Base-by-base conservation (phyloP, 2,888 invertebrate species). In the Celastrina argiolus region DNA sequence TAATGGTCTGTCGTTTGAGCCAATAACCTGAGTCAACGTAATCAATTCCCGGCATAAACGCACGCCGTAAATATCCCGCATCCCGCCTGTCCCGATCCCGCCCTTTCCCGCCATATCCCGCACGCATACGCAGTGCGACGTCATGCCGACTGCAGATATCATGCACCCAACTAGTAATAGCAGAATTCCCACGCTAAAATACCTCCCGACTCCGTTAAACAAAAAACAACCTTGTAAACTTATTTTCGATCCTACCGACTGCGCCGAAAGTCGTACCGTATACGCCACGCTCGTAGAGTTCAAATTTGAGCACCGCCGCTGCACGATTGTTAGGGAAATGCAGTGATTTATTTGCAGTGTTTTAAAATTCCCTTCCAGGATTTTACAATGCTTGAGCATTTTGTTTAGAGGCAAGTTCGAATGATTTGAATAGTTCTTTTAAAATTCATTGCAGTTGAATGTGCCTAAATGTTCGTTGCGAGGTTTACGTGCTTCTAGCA, bases 91-190 rank as follows among this genome's bases (percentile, higher is more conserved):
- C 45, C 45, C 22, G 45, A 18, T 12, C 22, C 10, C 22, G 22
- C 51, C 12, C 51, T 22, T 12, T 22, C 63, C 69, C 68, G 71
- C 65, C 70, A 69, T 67, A 65, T 45, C 42, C 18, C 45, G 51
- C 51, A 31, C 45, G 70, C 71, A 79, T 78, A 82, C 81, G 71
- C 81, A 82, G 76, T 80, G 72, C 76, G 76, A 74, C 76, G 79
- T 71, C 81, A 78, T 78, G 73, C 75, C 71, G 58, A 66, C 69
- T 72, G 70, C 67, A 59, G 67, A 67, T 67, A 39, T 67, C 65
- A 59, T 59, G 65, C 65, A 59, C 41, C 59, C 59, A 66, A 42
- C 58, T 58, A 58, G 58, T 58, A 41, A 42, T 65, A 68, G 56
- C 39, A 34, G 63, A 65, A 67, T 58, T 56, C 59, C 22, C 68